These are phyloP conservation scores for Clarias fuscus DNA, from an alignment of 2,797 vertebrate species.

Conservation along the genomic window DNA sequence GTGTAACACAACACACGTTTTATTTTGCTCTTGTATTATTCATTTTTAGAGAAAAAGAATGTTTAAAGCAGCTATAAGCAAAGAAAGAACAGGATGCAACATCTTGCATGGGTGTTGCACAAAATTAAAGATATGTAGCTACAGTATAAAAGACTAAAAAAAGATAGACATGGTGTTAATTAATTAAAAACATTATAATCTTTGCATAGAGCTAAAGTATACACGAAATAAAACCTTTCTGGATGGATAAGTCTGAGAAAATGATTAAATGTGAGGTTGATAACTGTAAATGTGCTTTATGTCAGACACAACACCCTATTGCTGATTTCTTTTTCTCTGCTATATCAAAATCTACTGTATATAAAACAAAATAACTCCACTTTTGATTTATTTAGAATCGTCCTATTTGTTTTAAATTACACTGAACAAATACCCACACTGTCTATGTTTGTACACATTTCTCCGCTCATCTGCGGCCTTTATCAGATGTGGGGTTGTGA, in stretches of 20 bases:
- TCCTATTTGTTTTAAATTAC: neutral
- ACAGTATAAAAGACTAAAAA: neutral
- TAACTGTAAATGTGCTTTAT: neutral
- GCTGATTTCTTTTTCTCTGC: neutral
- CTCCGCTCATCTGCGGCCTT: slow-evolving; percentile 13
- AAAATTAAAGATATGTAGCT: neutral
- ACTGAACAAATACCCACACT: neutral
- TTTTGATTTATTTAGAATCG: neutral
- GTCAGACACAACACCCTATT: neutral
- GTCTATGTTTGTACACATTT: neutral
- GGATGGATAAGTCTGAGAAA: neutral
- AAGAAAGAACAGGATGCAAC: neutral
- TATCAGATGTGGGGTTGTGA: slow-evolving; percentile 6
- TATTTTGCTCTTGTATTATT: neutral
- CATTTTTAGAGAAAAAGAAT: neutral
- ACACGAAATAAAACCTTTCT: neutral
- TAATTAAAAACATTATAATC: neutral
- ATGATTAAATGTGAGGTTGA: too few species aligned
- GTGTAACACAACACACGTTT: neutral
- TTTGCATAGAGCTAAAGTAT: neutral
- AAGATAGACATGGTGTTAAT: neutral
- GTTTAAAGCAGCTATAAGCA: neutral
- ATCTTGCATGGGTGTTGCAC: neutral
- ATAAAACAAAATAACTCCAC: too few species aligned
- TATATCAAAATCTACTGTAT: neutral